phyloP scores from a whole-genome alignment of 2,113 vertebrate species.

The Vulpes lagopus region DNA sequence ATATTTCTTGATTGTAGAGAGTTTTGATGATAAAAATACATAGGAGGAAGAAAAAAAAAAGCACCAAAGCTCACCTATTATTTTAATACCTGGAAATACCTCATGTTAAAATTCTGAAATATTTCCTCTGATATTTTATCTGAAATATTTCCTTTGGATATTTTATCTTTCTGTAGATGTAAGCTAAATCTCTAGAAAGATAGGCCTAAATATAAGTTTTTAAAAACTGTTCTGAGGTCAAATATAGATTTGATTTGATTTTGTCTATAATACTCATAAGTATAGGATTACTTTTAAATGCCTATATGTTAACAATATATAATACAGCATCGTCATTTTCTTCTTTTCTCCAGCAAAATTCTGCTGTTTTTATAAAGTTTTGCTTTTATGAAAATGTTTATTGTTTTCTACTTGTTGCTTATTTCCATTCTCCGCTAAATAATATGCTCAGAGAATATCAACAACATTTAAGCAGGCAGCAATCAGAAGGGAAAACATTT shows the following conservation, averaged over 20 bases:
- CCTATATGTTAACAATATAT: neutral
- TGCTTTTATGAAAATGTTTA: neutral
- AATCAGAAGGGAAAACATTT: neutral
- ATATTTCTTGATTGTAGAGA: neutral
- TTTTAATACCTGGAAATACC: neutral
- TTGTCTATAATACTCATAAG: neutral
- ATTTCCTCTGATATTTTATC: neutral
- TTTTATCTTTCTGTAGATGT: neutral
- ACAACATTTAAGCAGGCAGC: neutral
- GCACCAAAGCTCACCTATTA: neutral
- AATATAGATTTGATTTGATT: neutral
- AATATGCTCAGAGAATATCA: neutral
- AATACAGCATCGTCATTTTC: neutral
- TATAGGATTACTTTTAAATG: slow-evolving; percentile 14
- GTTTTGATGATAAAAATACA: neutral
- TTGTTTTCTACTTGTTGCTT: neutral
- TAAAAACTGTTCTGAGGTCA: neutral
- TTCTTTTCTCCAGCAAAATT: neutral
- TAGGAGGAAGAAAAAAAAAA: neutral
- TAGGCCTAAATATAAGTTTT: neutral
- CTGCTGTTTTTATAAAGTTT: neutral
- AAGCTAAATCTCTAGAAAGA: neutral
- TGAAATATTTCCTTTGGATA: neutral
- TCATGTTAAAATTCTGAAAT: slow-evolving; percentile 40
- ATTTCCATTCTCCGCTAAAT: slow-evolving; percentile 29